These are phyloP conservation scores for Augiades crinisus DNA, from an alignment of 2,888 invertebrate species.

Conservation along the genomic window DNA sequence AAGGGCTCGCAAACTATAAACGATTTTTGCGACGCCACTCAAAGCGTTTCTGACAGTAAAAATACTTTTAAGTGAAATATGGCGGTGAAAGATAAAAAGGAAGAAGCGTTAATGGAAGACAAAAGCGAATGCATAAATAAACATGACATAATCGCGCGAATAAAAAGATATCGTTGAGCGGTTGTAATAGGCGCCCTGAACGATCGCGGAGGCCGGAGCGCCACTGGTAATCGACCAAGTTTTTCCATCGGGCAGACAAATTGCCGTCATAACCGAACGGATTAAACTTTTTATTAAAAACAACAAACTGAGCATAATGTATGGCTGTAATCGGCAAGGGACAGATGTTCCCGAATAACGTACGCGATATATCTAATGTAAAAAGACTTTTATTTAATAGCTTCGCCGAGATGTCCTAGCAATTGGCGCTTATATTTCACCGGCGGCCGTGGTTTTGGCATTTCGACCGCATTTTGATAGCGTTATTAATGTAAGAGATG, in stretches of 20 bases:
- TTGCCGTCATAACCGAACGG: slow-evolving; percentile 79
- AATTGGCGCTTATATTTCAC: slow-evolving; percentile 72
- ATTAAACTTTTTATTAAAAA: slow-evolving; percentile 82
- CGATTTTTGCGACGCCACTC: slow-evolving; percentile 45
- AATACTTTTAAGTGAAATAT: slow-evolving; percentile 63
- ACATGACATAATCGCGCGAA: slow-evolving; percentile 67
- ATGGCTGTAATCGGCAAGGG: slow-evolving; percentile 77
- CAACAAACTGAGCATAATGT: slow-evolving; percentile 81
- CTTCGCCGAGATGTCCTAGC: slow-evolving; percentile 72
- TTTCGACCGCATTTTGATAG: slow-evolving; percentile 67
- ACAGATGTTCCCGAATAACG: slow-evolving; percentile 79
- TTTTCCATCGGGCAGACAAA: slow-evolving; percentile 79
- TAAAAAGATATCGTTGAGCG: slow-evolving; percentile 53
- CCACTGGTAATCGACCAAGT: slow-evolving; percentile 73
- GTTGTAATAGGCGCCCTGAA: slow-evolving; percentile 44
- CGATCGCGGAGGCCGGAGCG: slow-evolving; percentile 45
- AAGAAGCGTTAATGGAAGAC: slow-evolving; percentile 71
- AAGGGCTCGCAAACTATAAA: slow-evolving; percentile 48
- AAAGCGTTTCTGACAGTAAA: slow-evolving; percentile 41
- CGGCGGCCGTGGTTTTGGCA: slow-evolving; percentile 64
- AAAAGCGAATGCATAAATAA: slow-evolving; percentile 76
- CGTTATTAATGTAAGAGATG: slow-evolving; percentile 67
- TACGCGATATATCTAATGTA: slow-evolving; percentile 79
- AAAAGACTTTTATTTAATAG: slow-evolving; percentile 80
- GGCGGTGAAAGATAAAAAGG: slow-evolving; percentile 44